Conservation (phyloP, 2,888 invertebrate genomes). For the Amphipyra berbera region DNA sequence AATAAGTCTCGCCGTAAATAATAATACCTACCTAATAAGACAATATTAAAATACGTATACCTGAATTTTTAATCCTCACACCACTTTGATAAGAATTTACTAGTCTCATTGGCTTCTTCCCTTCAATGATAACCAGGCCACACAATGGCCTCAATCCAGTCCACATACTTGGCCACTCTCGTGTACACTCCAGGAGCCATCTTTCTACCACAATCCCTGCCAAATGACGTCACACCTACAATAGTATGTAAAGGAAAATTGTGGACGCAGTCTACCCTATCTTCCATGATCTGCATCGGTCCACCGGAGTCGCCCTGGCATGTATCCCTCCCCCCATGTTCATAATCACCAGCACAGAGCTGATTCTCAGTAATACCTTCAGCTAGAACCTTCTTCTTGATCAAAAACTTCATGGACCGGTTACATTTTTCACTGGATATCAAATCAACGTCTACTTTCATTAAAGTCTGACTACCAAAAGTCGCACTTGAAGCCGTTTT, state of each 20-base stretch:
- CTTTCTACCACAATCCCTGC: constrained; percentile 86
- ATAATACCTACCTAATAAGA: too few species aligned
- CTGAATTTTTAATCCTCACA: not conserved
- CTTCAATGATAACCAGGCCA: constrained; percentile 73
- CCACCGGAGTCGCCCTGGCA: constrained; percentile 88
- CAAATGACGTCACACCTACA: constrained; percentile 88
- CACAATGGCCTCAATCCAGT: constrained; percentile 86
- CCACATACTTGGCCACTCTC: constrained; percentile 81
- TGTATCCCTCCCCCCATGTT: constrained; percentile 83
- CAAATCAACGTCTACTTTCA: constrained; percentile 85
- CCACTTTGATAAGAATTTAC: not conserved
- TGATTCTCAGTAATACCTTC: constrained; percentile 78
- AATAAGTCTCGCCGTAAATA: too few species aligned
- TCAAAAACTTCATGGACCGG: constrained; percentile 78
- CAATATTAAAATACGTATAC: constrained; percentile 22
- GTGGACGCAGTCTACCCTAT: constrained; percentile 76
- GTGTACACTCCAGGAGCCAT: constrained; percentile 89
- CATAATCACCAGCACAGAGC: constrained; percentile 85
- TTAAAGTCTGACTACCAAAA: constrained; percentile 81
- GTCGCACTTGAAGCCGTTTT: constrained; percentile 83
- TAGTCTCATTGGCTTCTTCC: not conserved
- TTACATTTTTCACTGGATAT: constrained; percentile 77
- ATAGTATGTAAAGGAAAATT: constrained; percentile 83
- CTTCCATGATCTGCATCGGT: constrained; percentile 81
- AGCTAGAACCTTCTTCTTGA: constrained; percentile 74